Percentiles rank a stretch among this genome's conserved stretches.
Evolutionary conservation across 1,140 invertebrate species (phyloP).

Genomic region (Helicoverpa zea): DNA sequence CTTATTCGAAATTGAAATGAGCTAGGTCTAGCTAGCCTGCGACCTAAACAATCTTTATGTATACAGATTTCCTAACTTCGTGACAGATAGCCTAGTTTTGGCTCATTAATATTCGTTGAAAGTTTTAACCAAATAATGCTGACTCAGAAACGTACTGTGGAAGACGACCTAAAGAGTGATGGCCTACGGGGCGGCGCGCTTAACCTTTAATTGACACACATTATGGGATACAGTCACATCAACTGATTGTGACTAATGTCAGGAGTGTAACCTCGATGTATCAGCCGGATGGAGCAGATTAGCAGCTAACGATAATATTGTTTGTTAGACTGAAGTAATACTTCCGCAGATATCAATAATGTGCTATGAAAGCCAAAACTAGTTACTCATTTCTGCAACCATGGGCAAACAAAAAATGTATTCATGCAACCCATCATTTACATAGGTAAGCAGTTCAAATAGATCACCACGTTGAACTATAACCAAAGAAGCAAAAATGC

Average conservation of each 20-base stretch:
- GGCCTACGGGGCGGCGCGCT: neutral
- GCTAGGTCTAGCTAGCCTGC: neutral
- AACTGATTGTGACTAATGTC: neutral
- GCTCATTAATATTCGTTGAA: slow-evolving; percentile 27
- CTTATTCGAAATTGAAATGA: too few species aligned
- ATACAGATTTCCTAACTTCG: slow-evolving; percentile 3
- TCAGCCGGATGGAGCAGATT: slow-evolving; percentile 8
- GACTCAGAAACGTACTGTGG: neutral
- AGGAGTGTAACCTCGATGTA: neutral
- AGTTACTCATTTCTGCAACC: neutral
- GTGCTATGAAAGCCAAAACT: neutral
- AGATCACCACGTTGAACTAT: neutral
- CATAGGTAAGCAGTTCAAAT: neutral
- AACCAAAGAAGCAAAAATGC: neutral
- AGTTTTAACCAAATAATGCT: neutral
- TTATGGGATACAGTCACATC: neutral
- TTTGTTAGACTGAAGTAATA: neutral
- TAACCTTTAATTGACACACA: slow-evolving; percentile 27
- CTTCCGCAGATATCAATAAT: neutral
- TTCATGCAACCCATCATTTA: neutral
- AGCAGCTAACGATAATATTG: neutral
- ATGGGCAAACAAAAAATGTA: neutral
- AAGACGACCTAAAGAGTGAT: neutral
- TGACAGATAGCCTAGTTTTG: slow-evolving; percentile 1
- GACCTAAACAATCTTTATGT: neutral